Evolutionary conservation across 2,113 vertebrate species (phyloP).

Genomic region (Ibidorhyncha struthersii): DNA sequence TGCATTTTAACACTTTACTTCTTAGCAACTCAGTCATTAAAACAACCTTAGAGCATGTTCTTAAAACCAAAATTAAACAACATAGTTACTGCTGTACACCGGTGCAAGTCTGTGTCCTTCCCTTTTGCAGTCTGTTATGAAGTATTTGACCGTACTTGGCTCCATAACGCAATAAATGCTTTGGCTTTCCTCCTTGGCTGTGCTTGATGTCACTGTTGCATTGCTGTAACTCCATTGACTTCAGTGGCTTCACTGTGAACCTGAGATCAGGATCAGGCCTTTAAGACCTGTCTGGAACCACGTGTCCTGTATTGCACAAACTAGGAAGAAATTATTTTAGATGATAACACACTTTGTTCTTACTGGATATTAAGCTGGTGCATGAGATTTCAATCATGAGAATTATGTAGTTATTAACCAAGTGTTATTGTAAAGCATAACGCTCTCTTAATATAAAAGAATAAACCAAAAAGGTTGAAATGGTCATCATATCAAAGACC

Average conservation of each 20-base stretch:
- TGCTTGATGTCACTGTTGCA: not conserved
- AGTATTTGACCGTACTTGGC: not conserved
- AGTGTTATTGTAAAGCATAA: not conserved
- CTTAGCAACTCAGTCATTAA: not conserved
- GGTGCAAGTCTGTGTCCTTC: not conserved
- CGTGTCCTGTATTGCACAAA: not conserved
- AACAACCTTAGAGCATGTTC: not conserved
- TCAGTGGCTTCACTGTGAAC: not conserved
- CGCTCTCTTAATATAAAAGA: not conserved
- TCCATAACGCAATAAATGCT: not conserved
- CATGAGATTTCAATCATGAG: not conserved
- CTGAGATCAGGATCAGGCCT: not conserved
- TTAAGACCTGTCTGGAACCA: not conserved
- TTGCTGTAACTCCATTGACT: not conserved
- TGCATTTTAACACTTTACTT: not conserved
- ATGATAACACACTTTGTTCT: not conserved
- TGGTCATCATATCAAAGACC: not conserved
- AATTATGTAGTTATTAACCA: not conserved
- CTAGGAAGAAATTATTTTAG: not conserved
- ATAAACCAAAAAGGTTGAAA: not conserved
- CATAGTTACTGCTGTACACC: not conserved
- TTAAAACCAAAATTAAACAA: not conserved
- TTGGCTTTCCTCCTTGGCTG: not conserved
- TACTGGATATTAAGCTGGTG: not conserved
- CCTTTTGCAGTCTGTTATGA: not conserved